These are phyloP conservation scores for Salarias fasciatus DNA, from an alignment of 2,797 vertebrate genomes.

Conservation along the genomic window DNA sequence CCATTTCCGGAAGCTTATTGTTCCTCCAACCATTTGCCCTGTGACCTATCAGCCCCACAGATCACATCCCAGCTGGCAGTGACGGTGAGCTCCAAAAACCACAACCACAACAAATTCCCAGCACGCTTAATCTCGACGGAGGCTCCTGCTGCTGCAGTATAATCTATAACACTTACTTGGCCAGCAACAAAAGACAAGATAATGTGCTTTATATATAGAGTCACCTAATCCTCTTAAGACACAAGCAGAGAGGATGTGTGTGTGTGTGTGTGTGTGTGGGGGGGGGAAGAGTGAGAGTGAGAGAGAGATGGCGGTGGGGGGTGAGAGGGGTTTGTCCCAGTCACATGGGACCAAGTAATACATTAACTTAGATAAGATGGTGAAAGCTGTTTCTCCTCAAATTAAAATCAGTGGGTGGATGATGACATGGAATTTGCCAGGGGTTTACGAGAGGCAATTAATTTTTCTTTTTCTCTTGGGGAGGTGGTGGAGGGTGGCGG, in stretches of 20 bases:
- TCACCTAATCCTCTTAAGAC: slow-evolving; percentile 78
- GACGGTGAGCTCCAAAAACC: slow-evolving; percentile 16
- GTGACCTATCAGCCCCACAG: slow-evolving; percentile 37
- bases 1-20: slow-evolving; percentile 36
- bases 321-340: not conserved
- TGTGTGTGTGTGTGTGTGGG: no score
- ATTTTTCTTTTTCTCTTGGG: slow-evolving; percentile 28
- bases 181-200: slow-evolving; percentile 76
- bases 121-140: slow-evolving; percentile 59
- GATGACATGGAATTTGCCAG: slow-evolving; percentile 51
- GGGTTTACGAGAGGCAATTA: slow-evolving; percentile 59
- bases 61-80: slow-evolving; percentile 30
- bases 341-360: slow-evolving; percentile 65
- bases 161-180: slow-evolving; percentile 71
- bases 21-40: slow-evolving; percentile 11
- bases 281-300: not conserved
- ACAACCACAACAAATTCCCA: slow-evolving; percentile 26
- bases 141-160: slow-evolving; percentile 40
- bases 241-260: slow-evolving; percentile 62
- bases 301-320: not conserved
- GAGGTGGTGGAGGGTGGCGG: not conserved
- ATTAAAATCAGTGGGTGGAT: slow-evolving; percentile 66
- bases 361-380: slow-evolving; percentile 74
- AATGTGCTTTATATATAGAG: slow-evolving; percentile 79
- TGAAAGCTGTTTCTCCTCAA: slow-evolving; percentile 67